phyloP scores from a whole-genome alignment of 2,113 vertebrate genomes.

The Canis aureus region DNA sequence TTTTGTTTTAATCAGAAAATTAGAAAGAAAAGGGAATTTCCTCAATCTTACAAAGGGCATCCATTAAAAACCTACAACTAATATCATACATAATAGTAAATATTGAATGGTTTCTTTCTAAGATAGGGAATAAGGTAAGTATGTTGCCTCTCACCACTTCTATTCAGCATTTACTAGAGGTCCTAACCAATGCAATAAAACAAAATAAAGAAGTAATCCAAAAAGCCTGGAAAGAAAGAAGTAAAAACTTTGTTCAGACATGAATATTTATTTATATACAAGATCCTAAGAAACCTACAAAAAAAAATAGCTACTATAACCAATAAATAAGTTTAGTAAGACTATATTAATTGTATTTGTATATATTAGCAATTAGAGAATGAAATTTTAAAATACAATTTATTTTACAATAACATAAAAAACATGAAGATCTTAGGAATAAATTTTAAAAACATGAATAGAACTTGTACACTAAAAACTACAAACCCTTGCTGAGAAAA shows the following conservation, averaged over 20 bases:
- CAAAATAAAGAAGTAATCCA: neutral
- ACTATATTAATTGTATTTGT: neutral
- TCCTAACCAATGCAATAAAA: neutral
- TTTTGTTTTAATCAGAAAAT: neutral
- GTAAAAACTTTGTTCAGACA: neutral
- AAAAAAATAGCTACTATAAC: neutral
- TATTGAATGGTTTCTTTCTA: neutral
- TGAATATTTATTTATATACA: neutral
- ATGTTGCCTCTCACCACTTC: neutral
- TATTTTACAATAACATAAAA: neutral
- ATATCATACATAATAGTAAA: neutral
- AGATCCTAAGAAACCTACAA: neutral
- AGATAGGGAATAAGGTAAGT: neutral
- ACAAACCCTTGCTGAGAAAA: neutral
- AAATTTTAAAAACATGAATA: neutral
- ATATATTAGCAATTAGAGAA: conserved; percentile 17
- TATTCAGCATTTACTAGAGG: neutral
- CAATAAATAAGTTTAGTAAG: neutral
- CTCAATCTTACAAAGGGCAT: neutral
- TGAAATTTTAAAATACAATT: neutral
- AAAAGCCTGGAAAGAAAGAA: neutral
- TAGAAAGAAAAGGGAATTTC: neutral
- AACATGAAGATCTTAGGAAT: neutral
- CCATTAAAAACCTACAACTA: neutral
- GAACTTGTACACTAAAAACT: neutral